These are phyloP conservation scores for Myrmophylax atrothorax DNA, from an alignment of 2,113 vertebrate species.

Conservation along the genomic window DNA sequence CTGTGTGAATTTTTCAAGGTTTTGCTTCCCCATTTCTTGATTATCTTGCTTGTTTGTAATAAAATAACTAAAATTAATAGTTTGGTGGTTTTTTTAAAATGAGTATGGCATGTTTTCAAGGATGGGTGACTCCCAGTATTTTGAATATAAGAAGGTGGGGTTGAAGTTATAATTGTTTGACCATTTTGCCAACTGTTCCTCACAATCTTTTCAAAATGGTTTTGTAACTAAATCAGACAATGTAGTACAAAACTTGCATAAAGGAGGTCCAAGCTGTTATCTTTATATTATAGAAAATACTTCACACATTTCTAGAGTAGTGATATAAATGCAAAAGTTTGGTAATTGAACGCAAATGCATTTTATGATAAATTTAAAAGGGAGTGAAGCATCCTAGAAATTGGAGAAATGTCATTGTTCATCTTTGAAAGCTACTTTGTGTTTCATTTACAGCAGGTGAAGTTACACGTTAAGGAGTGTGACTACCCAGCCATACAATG, in stretches of 20 bases:
- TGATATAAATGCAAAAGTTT: background rate
- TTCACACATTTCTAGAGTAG: background rate
- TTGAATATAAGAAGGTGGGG: background rate
- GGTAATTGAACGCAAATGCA: background rate
- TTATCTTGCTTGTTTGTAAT: background rate
- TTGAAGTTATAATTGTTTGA: background rate
- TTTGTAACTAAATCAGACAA: background rate
- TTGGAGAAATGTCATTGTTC: background rate
- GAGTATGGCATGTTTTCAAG: background rate
- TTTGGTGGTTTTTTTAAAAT: background rate
- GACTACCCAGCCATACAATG: constrained; percentile 30
- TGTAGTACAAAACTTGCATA: background rate
- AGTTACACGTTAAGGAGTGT: background rate
- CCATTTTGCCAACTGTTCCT: background rate
- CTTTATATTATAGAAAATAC: background rate
- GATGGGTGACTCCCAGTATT: background rate
- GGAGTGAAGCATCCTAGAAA: background rate
- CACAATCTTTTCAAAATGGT: background rate
- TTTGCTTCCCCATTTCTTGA: background rate
- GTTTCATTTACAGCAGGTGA: constrained; percentile 43
- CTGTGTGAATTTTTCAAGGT: background rate
- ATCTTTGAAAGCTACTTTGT: constrained; percentile 12
- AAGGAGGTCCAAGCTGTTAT: background rate
- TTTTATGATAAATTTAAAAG: background rate
- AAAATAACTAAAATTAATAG: background rate